Percentiles rank a stretch among this genome's conserved stretches.
Conservation (phyloP, 2,888 invertebrate species). For the Petrolisthes cinctipes region DNA sequence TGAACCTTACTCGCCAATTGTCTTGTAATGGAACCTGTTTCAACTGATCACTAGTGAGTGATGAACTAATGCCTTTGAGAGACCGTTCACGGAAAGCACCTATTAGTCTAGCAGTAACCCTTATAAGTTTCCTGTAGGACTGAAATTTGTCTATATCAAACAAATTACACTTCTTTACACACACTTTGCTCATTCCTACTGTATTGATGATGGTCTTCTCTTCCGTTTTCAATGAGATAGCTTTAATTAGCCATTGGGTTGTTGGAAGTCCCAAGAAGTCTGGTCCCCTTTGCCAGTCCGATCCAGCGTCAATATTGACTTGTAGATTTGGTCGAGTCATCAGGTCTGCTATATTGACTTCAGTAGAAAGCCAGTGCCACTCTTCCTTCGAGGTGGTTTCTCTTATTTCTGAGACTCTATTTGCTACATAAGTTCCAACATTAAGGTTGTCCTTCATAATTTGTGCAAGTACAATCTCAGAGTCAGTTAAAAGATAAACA, state of each 20-base stretch:
- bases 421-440: conserved; percentile 11
- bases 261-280: conserved; percentile 1
- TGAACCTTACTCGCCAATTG: neutral
- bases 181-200: neutral
- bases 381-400: neutral
- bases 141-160: too few relatives aligned
- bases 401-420: neutral
- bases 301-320: neutral
- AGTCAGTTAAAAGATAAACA: neutral
- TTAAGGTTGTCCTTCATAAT: conserved; percentile 16
- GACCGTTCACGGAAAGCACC: too few relatives aligned
- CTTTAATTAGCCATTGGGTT: neutral
- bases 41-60: too few relatives aligned
- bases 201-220: neutral
- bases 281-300: conserved; percentile 16
- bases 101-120: neutral
- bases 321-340: neutral
- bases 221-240: neutral
- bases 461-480: neutral
- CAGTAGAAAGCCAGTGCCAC: conserved; percentile 9
- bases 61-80: too few relatives aligned
- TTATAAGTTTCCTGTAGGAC: neutral
- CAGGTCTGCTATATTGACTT: conserved; percentile 13
- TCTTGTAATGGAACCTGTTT: neutral
- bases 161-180: too few relatives aligned